phyloP scores from a whole-genome alignment of 2,113 vertebrate species.

The Aegotheles bennettii region DNA sequence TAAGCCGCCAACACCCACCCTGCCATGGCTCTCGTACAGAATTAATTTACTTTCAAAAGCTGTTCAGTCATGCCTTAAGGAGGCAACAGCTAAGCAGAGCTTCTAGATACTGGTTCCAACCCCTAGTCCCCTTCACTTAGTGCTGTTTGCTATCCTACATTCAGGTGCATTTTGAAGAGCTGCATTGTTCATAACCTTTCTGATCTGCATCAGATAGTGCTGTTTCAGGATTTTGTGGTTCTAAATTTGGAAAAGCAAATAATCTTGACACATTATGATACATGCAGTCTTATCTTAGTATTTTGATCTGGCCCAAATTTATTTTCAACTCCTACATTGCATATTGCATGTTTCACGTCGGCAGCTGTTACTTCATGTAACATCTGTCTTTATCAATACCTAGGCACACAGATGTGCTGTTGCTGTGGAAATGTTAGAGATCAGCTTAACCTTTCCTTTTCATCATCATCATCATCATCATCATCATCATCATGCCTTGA shows the following conservation, averaged over 20 bases:
- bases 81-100: background rate
- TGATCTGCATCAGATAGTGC: background rate
- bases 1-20: background rate
- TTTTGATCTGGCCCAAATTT: conserved; percentile 39
- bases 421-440: background rate
- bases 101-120: background rate
- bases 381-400: conserved; percentile 47
- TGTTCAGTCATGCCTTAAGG: background rate
- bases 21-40: background rate
- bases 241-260: conserved; percentile 14
- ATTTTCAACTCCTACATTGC: conserved; percentile 10
- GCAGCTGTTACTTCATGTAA: conserved; percentile 21
- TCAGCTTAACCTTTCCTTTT: background rate
- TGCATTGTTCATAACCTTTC: background rate
- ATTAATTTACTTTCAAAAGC: background rate
- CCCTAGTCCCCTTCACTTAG: background rate
- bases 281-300: background rate
- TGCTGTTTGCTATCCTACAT: background rate
- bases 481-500: background rate
- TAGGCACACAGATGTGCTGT: conserved; percentile 14
- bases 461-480: background rate
- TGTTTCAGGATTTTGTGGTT: background rate
- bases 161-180: background rate
- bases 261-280: background rate
- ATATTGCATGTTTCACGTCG: conserved; percentile 11